Conservation (phyloP, 2,888 invertebrate genomes). For the Cetonia aurata region DNA sequence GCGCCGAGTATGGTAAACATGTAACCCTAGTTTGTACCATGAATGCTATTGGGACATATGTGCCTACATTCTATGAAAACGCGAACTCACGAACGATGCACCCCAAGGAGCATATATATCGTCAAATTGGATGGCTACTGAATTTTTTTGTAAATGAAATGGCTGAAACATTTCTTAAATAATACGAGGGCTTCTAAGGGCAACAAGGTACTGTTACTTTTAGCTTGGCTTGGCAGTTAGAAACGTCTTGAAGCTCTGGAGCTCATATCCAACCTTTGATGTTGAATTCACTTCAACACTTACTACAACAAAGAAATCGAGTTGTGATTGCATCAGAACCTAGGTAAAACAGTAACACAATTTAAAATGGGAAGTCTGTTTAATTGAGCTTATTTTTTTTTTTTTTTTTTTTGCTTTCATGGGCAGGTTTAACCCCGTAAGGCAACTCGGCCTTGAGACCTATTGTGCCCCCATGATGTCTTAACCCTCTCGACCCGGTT, state of each 20-base stretch:
- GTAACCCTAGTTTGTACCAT: constrained; percentile 58
- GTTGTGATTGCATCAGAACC: constrained; percentile 9
- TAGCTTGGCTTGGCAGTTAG: constrained; percentile 53
- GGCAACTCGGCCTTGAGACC: too few relatives aligned
- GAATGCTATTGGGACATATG: constrained; percentile 55
- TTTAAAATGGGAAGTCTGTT: constrained; percentile 5
- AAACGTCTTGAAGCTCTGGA: constrained; percentile 37
- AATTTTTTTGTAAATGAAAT: constrained; percentile 1
- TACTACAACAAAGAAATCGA: constrained; percentile 9
- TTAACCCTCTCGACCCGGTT: too few relatives aligned
- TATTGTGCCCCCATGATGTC: too few relatives aligned
- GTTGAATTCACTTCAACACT: constrained; percentile 7
- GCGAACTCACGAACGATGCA: constrained; percentile 10
- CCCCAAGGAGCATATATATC: not conserved
- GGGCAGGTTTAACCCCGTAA: too few relatives aligned
- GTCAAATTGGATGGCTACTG: constrained; percentile 1
- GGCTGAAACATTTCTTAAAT: not conserved
- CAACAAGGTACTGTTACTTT: constrained; percentile 20
- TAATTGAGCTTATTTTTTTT: too few relatives aligned
- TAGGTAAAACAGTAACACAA: constrained; percentile 15
- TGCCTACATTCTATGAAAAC: constrained; percentile 50
- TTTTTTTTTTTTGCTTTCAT: too few relatives aligned
- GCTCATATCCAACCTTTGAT: constrained; percentile 5
- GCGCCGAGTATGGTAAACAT: constrained; percentile 59
- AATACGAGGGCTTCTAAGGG: not conserved